phyloP scores from a whole-genome alignment of 2,888 invertebrate species.

The Biston stratarius region DNA sequence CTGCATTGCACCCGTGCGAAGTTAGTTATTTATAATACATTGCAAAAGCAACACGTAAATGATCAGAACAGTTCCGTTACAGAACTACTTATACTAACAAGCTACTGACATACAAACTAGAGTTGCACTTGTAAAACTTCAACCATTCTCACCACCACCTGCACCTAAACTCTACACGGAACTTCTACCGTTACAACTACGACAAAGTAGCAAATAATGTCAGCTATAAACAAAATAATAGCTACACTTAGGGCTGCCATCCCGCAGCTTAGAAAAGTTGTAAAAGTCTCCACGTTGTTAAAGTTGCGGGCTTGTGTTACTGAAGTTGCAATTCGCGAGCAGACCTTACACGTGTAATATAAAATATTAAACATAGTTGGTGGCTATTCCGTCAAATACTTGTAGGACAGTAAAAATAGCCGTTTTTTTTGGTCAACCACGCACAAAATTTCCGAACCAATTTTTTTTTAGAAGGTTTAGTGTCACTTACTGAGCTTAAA shows the following conservation, averaged over 20 bases:
- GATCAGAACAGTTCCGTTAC: background rate
- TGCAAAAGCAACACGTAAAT: background rate
- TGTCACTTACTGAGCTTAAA: no score
- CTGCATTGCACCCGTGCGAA: no score
- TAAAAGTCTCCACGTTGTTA: constrained; percentile 6
- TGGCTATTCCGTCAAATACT: no score
- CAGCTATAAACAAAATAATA: constrained; percentile 42
- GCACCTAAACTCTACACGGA: constrained; percentile 24
- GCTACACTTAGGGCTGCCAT: constrained; percentile 30
- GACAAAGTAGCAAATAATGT: constrained; percentile 44
- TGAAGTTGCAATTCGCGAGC: background rate
- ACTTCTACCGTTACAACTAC: constrained; percentile 31
- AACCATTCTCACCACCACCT: constrained; percentile 24
- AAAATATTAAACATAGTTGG: background rate
- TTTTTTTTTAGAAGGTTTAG: no score
- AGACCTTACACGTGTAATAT: background rate
- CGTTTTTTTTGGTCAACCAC: no score
- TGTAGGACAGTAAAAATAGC: no score
- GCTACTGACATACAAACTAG: constrained; percentile 27
- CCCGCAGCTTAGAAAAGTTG: constrained; percentile 20
- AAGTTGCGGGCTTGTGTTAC: background rate
- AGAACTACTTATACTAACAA: constrained; percentile 2
- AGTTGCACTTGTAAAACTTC: constrained; percentile 22
- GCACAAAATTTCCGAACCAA: no score
- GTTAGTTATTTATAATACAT: background rate